Evolutionary conservation across 2,888 invertebrate species (phyloP), one percentile per base, ranked within the genome.

Genomic region (Dendrolimus pini): DNA sequence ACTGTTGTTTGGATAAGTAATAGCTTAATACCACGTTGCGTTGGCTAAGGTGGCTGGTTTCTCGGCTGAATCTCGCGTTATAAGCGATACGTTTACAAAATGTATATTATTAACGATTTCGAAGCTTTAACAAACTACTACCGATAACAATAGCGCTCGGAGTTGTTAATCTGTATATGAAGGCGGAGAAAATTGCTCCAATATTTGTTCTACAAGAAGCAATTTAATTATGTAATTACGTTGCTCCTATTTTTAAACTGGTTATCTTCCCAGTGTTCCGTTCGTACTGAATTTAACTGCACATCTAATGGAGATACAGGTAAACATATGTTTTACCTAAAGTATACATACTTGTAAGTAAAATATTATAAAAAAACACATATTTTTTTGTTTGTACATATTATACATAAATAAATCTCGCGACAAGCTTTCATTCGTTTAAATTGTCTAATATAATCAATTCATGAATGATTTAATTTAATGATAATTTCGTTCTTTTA

Each of bases 1-100:
- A 70, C 71, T 78, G 72, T 77, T 78, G 80, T 70, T 73, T 68
- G 80, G 78, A 89, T 90, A 89, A 89, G 78, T 89, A 90, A 90
- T 89, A 89, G 89, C 89, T 89, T 90, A 90, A 89, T 90, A 87
- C 80, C 66, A 89, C 71, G 83, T 82, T 87, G 69, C 65, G 65
- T 70, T 68, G 65, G 65, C 63, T 68, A 76, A 90, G 87, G 89
- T 89, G 89, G 78, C 81, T 85, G 80, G 72, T 67, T 89, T 89
- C 85, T 88, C 89, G 70, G 86, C 88, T 86, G 62, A 69, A 67
- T 64, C 64, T 74, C 67, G 67, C 63, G 72, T 63, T 66, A 62
- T 65, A 67, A 69, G 67, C 66, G 72, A 66, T 72, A 67, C 77
- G 77, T 78, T 78, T 79, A 78, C 68, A 77, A 75, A 83, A 81